Base-by-base conservation (phyloP, 2,797 vertebrate genomes). In the Schizopygopsis pylzovi region DNA sequence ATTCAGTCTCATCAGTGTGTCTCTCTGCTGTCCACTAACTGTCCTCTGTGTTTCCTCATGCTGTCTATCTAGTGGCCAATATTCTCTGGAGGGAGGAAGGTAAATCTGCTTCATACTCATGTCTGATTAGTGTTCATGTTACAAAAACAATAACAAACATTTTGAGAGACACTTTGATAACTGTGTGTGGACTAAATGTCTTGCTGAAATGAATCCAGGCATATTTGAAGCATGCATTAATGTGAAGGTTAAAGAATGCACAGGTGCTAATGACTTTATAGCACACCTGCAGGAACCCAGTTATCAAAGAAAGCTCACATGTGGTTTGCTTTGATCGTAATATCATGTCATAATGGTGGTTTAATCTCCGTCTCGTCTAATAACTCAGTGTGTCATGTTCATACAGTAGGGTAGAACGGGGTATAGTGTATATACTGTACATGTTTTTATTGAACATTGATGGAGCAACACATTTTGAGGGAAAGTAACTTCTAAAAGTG, bases 21-120 rank as follows among this genome's bases (percentile, higher is more conserved):
- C 20, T 22, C 28, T 61, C 10, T 72, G n/a, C 52, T 82, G 16
- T 77, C 15, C 39, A 33, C 63, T 78, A 84, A 84, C 16, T 59
- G n/a, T 84, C 47, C 65, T 54, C 54, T 85, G 41, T 85, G 3
- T 79, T 49, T 61, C 56, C 43, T 81, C 68, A 41, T 71, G 78
- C 78, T 54, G 33, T 63, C 68, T 4, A 28, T 78, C 47, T 93
- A 97, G 96, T 97, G 91, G 96, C 96, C 91, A 97, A 97, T 94
- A 97, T 97, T 90, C 94, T 97, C 89, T 97, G 96, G 96, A 93
- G 96, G 90, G 96, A 97, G 91, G 96, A 97, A 97, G 96, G 96
- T 97, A 97, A 91, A 88, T 8, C 45, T 54, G 11, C 16, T 12
- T 20, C 2, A 72, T 45, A 6, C 43, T 25, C 2, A 22, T n/a